Evolutionary conservation across 2,888 invertebrate species (phyloP), one percentile per base, ranked within the genome.

Genomic region (Rhagium mordax): DNA sequence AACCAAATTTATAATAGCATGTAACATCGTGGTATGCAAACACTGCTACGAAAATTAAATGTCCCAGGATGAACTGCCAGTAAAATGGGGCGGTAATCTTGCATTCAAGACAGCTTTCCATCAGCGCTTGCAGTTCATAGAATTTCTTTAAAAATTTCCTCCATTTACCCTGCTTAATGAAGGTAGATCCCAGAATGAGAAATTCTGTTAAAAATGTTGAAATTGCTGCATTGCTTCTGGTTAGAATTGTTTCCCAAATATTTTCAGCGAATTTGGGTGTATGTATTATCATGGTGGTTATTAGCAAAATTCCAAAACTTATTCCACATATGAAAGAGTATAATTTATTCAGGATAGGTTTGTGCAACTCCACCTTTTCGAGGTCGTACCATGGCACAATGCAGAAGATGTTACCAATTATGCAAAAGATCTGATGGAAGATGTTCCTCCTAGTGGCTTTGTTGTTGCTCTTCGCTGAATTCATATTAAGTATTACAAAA

Each of bases 351-450:
- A 70, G 21, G 4, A 15, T 5, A 20, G 10, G 33, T 6, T 55
- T 49, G 10, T 51, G 41, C 21, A 62, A 15, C 2, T 70, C 27
- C 15, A 10, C 33, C 20, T 61, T 62, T 16, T 70, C 53, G 24
- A 70, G 62, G n/a, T 70, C 62, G 16, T 55, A 70, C 70, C 70
- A 70, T 5, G 70, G 70, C n/a, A 55, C 47, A 2, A 70, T 61
- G 53, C 70, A 70, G 13, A 70, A 70, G 8, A 70, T n/a, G 16
- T 55, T 51, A 4, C 65, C 53, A 1, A 71, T 49, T 41, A 16
- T 65, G 8, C 60, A 71, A 8, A 48, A 47, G 6, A 71, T 59
- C 24, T 53, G 41, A 16, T 64, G 24, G 33, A 70, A 51, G 13
- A 41, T 15, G 8, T 15, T 64, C 51, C 7, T 27, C 10, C 51